Base-by-base conservation (phyloP, 2,113 vertebrate species). In the Notiomystis cincta region DNA sequence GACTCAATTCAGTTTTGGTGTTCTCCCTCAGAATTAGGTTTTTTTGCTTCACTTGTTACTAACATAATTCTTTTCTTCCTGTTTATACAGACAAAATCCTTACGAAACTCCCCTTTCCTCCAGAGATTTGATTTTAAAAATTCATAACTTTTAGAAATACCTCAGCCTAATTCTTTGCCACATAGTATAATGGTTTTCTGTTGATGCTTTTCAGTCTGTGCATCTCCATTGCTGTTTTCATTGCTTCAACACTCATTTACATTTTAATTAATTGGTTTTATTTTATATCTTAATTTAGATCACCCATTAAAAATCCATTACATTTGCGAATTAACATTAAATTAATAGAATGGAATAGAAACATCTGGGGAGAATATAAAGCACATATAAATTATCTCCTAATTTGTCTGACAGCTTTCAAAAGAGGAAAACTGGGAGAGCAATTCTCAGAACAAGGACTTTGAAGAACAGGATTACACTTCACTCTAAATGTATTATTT, bases 191-290 rank as follows among this genome's bases (percentile, higher is more conserved):
- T 42, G 86, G 42, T 73, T 75, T 82, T 80, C 21, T 71, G 30
- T 76, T 50, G 48, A 60, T 6, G 10, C 5, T 54, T 69, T 40
- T 60, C 64, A 54, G 35, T 38, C 45, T 61, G 18, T 51, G 37
- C 14, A 11, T 87, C 53, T 87, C 71, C 45, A 42, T 67, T 57
- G 40, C 22, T 89, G 10, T 75, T 89, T 92, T 77, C 35, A 35
- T 82, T 87, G 25, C 13, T 75, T 84, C 44, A 84, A 76, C 47
- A 57, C 14, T 27, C 6, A 82, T 84, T 94, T 89, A 47, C 37
- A 71, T 94, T 92, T 78, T 72, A 75, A 95, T 93, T 88, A 88
- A 69, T 87, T 94, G 31, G 21, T 8, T 76, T 77, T 50, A 81
- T 58, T 93, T 83, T 66, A 67, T 48, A 61, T 64, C 51, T 75